These are phyloP conservation scores for Tillus elongatus DNA, from an alignment of 2,888 invertebrate species.

Conservation along the genomic window DNA sequence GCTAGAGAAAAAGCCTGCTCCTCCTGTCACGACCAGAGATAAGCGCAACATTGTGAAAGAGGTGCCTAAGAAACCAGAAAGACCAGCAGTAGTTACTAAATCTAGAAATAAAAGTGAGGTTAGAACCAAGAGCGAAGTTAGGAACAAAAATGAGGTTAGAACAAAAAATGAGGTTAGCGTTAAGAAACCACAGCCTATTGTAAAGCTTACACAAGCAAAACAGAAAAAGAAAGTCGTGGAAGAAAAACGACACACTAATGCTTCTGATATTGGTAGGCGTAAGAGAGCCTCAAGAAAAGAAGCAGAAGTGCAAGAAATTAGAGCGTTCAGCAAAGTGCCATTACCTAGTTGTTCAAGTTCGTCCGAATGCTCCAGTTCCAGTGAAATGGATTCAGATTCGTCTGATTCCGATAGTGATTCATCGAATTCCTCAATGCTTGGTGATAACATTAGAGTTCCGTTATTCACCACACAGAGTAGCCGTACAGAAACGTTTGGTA, in stretches of 20 bases:
- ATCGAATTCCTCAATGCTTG: conserved; percentile 21
- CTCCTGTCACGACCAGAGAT: neutral
- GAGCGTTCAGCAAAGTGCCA: conserved; percentile 8
- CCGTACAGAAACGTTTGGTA: conserved; percentile 36
- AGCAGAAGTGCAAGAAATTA: conserved; percentile 5
- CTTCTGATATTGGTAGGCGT: neutral
- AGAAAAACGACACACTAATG: too few relatives aligned
- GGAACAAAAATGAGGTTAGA: neutral
- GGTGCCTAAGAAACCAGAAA: neutral
- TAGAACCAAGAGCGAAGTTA: neutral
- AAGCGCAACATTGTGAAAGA: neutral
- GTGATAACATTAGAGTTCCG: conserved; percentile 24
- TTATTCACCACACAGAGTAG: conserved; percentile 21
- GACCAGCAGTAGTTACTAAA: neutral
- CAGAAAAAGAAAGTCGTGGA: neutral
- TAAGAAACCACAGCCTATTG: too few relatives aligned
- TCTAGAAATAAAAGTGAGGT: neutral
- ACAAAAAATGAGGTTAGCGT: too few relatives aligned
- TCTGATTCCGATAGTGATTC: conserved; percentile 29
- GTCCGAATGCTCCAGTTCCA: conserved; percentile 24
- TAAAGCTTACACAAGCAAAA: neutral
- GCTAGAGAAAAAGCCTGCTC: conserved; percentile 1
- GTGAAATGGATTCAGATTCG: conserved; percentile 28
- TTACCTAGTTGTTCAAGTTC: neutral
- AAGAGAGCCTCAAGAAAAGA: neutral